phyloP scores from a whole-genome alignment of 2,797 vertebrate genomes.

The Paramormyrops hopkinsi region DNA sequence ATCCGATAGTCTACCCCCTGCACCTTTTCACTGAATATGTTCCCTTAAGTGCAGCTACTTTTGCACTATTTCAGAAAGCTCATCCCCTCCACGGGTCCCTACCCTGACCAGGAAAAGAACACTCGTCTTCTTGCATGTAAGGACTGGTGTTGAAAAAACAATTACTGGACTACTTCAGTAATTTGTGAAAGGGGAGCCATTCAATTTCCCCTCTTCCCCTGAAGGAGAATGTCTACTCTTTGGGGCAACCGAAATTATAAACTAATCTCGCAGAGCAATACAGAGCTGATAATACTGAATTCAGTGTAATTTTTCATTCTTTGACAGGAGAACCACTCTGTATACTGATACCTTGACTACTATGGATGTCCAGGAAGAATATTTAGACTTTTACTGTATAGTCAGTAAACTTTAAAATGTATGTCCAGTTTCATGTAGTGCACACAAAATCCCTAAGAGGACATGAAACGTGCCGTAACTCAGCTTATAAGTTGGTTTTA shows the following conservation, averaged over 20 bases:
- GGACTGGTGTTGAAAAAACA: slow-evolving; percentile 22
- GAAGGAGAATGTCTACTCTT: background rate
- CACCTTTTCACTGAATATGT: background rate
- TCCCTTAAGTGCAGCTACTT: background rate
- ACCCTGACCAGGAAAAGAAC: slow-evolving; percentile 11
- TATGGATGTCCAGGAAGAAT: background rate
- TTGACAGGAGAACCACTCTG: background rate
- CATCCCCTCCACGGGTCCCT: background rate
- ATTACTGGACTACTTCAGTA: background rate
- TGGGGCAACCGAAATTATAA: background rate
- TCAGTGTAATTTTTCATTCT: background rate
- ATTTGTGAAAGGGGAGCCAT: slow-evolving; percentile 8
- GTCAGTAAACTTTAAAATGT: background rate
- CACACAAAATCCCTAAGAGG: background rate
- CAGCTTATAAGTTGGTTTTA: background rate
- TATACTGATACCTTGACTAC: background rate
- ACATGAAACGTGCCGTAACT: background rate
- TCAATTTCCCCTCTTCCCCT: background rate
- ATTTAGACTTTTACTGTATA: background rate
- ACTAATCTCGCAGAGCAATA: background rate
- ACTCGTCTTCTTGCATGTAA: slow-evolving; percentile 17
- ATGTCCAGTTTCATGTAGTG: background rate
- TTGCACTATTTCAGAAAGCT: slow-evolving; percentile 27
- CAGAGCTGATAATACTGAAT: background rate
- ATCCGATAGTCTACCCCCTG: background rate